Percentiles rank a stretch among this genome's conserved stretches.
These are phyloP conservation scores for Microctenopoma stevenorrisi DNA, from an alignment of 2,797 vertebrate species.

Conservation along the genomic window DNA sequence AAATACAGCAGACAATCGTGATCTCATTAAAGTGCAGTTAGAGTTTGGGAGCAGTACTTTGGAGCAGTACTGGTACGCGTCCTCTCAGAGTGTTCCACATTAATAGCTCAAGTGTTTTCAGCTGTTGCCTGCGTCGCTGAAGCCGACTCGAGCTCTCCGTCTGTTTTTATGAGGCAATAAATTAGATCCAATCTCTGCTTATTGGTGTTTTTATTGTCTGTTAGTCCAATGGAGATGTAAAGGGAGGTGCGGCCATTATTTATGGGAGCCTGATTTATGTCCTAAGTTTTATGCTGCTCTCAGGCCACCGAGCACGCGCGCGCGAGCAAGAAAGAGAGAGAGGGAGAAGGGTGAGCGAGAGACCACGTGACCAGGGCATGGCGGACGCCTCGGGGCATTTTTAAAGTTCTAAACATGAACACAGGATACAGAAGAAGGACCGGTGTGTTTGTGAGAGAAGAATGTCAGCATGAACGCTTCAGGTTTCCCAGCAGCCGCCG, in stretches of 20 bases:
- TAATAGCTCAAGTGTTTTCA: constrained; percentile 16
- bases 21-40: not conserved
- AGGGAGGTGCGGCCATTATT: constrained; percentile 77
- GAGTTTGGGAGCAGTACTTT: not conserved
- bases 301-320: constrained; percentile 45
- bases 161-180: constrained; percentile 81
- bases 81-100: not conserved
- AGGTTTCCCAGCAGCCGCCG: not conserved
- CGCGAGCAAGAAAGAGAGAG: not conserved
- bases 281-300: constrained; percentile 65
- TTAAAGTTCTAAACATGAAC: constrained; percentile 46
- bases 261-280: constrained; percentile 80
- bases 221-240: constrained; percentile 80
- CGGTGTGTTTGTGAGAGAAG: not conserved
- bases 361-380: constrained; percentile 50
- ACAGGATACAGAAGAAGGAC: not conserved
- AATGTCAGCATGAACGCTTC: not conserved
- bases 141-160: constrained; percentile 52
- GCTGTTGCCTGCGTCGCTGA: constrained; percentile 19
- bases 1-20: not conserved
- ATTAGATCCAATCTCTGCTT: constrained; percentile 79
- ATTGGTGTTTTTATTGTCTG: constrained; percentile 83
- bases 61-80: constrained; percentile 7
- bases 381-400: constrained; percentile 41
- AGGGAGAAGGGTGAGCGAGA: not conserved